Conservation (phyloP, 2,888 invertebrate genomes). For the Axea sp. region DNA sequence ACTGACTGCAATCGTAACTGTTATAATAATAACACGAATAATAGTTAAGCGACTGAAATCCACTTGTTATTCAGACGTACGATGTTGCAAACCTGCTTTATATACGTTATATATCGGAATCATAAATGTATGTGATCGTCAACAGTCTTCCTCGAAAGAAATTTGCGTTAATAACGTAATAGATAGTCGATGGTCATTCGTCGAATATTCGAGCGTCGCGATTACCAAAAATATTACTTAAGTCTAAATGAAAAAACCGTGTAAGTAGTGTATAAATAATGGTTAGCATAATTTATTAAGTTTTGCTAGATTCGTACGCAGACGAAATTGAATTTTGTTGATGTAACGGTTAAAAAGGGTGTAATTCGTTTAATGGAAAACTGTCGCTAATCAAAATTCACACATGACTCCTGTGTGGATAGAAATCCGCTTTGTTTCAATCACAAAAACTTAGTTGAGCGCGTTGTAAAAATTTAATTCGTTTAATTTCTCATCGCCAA, state of each 20-base stretch:
- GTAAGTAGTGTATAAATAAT: slow-evolving; percentile 77
- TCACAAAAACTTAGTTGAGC: slow-evolving; percentile 13
- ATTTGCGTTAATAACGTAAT: slow-evolving; percentile 55
- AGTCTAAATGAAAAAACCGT: slow-evolving; percentile 65
- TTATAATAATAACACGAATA: slow-evolving; percentile 25
- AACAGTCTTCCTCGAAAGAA: slow-evolving; percentile 62
- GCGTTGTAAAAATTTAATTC: slow-evolving; percentile 27
- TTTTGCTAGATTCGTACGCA: no score
- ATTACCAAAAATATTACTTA: slow-evolving; percentile 73
- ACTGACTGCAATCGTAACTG: slow-evolving; percentile 44
- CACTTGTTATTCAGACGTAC: slow-evolving; percentile 25
- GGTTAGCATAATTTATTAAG: slow-evolving; percentile 72
- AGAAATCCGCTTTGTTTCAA: no score
- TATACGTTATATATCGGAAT: slow-evolving; percentile 33
- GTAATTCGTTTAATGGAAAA: slow-evolving; percentile 6
- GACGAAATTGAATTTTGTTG: slow-evolving; percentile 35
- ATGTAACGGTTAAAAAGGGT: slow-evolving; percentile 3
- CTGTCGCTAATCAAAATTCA: slow-evolving; percentile 6
- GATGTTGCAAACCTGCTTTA: slow-evolving; percentile 18
- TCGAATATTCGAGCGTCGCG: slow-evolving; percentile 66
- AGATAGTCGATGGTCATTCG: slow-evolving; percentile 56
- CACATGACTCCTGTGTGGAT: no score
- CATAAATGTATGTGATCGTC: slow-evolving; percentile 59
- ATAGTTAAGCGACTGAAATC: slow-evolving; percentile 9
- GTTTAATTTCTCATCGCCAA: slow-evolving; percentile 15